Conservation (phyloP, 2,113 vertebrate genomes). For the Egretta garzetta region DNA sequence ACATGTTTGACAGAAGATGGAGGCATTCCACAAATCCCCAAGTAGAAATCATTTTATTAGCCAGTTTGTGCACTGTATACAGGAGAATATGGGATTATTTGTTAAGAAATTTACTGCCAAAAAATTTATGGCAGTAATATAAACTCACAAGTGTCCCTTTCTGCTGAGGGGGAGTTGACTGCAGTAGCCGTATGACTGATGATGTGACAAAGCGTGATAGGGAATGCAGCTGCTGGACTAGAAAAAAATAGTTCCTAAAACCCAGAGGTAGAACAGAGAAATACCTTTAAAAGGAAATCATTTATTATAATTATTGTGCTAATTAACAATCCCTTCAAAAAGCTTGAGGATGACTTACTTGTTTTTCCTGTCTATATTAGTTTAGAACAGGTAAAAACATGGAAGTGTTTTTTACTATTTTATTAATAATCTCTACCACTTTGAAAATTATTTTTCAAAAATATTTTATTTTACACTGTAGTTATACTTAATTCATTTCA, state of each 20-base stretch:
- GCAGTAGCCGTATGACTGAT: slow-evolving; percentile 87
- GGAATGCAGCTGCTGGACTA: slow-evolving; percentile 79
- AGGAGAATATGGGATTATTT: slow-evolving; percentile 80
- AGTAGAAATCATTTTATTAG: slow-evolving; percentile 77
- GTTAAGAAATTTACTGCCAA: slow-evolving; percentile 79
- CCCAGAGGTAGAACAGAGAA: slow-evolving; percentile 58
- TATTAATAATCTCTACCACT: neutral
- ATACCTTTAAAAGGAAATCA: slow-evolving; percentile 36
- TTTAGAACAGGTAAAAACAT: neutral
- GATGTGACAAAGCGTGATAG: slow-evolving; percentile 84
- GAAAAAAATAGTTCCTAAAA: slow-evolving; percentile 62
- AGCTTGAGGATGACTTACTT: neutral
- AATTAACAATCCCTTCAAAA: neutral
- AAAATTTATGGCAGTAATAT: slow-evolving; percentile 90
- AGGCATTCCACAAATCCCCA: slow-evolving; percentile 77
- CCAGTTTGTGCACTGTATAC: slow-evolving; percentile 71
- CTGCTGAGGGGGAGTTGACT: slow-evolving; percentile 71
- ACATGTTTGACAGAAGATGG: slow-evolving; percentile 69
- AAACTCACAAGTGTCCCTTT: slow-evolving; percentile 80
- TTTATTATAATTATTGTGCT: neutral
- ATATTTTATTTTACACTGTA: neutral
- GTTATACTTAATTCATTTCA: neutral
- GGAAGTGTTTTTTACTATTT: neutral
- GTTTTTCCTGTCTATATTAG: neutral
- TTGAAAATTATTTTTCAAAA: neutral